A percentile compares a stretch with the other conserved stretches of the same genome.
These are phyloP conservation scores for Andrena chrysosceles DNA, from an alignment of 2,888 invertebrate species.

Conservation along the genomic window DNA sequence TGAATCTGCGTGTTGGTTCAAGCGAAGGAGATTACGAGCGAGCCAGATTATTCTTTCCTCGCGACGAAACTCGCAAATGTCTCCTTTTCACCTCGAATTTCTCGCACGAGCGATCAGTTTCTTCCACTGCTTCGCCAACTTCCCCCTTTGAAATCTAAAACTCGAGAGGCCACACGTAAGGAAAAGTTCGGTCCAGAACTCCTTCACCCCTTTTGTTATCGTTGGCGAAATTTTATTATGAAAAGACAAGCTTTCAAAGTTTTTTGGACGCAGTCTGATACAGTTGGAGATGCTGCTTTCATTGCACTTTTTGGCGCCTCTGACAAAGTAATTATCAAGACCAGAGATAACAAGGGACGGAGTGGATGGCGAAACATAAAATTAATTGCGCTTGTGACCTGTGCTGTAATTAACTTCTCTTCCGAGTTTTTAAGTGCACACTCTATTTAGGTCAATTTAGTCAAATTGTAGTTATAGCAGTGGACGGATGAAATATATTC, in stretches of 20 bases:
- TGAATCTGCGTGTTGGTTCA: not conserved
- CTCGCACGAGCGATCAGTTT: not conserved
- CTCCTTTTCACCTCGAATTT: constrained; percentile 13
- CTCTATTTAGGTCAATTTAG: not conserved
- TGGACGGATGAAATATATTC: too few species aligned
- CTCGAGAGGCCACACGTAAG: not conserved
- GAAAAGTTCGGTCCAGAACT: not conserved
- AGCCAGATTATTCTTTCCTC: constrained; percentile 6
- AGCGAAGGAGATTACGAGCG: not conserved
- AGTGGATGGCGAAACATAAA: too few species aligned
- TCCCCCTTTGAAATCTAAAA: not conserved
- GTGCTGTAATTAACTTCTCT: too few species aligned
- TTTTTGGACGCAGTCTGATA: constrained; percentile 8
- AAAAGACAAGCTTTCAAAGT: constrained; percentile 1
- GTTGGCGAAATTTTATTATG: constrained; percentile 15
- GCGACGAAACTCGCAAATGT: not conserved
- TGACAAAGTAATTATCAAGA: constrained; percentile 13
- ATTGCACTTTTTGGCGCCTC: constrained; percentile 12
- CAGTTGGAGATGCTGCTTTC: not conserved
- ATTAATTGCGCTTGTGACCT: too few species aligned
- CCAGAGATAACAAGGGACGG: not conserved
- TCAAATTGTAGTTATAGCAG: not conserved
- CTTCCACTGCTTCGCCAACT: not conserved
- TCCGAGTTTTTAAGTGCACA: too few species aligned
- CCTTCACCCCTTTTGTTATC: constrained; percentile 1